Evolutionary conservation across 2,113 vertebrate species (phyloP).

Genomic region (Chrysemys picta): DNA sequence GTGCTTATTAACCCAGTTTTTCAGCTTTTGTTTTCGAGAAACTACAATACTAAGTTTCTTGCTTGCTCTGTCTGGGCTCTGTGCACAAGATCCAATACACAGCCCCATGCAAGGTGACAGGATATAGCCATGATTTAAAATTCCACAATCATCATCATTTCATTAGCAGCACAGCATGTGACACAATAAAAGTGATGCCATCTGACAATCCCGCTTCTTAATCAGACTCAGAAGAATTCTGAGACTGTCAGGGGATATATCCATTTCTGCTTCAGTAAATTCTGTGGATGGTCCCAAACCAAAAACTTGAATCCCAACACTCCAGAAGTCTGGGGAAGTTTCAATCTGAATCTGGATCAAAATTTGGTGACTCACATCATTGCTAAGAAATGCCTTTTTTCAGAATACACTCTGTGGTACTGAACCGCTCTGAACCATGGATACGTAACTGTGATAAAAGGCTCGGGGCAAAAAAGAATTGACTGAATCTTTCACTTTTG

Average conservation of each 20-base stretch:
- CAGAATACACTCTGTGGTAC: background rate
- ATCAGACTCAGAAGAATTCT: background rate
- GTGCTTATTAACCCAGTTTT: fast-evolving
- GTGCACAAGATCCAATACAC: background rate
- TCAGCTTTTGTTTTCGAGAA: background rate
- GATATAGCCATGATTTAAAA: background rate
- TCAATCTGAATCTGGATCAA: background rate
- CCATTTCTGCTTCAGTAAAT: background rate
- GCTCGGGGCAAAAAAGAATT: background rate
- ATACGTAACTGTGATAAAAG: background rate
- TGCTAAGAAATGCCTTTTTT: background rate
- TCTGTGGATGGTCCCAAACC: background rate
- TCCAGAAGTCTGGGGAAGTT: background rate
- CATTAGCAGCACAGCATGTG: background rate
- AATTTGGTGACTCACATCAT: background rate
- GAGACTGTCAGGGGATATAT: background rate
- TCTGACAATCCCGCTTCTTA: background rate
- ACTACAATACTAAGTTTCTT: background rate
- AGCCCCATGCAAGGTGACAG: background rate
- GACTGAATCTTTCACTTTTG: background rate
- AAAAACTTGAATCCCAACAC: background rate
- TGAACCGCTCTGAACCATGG: background rate
- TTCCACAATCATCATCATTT: background rate
- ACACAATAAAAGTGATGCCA: background rate
- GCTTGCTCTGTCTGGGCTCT: background rate